Conservation (phyloP, 2,888 invertebrate genomes). For the Pollenia amentaria region DNA sequence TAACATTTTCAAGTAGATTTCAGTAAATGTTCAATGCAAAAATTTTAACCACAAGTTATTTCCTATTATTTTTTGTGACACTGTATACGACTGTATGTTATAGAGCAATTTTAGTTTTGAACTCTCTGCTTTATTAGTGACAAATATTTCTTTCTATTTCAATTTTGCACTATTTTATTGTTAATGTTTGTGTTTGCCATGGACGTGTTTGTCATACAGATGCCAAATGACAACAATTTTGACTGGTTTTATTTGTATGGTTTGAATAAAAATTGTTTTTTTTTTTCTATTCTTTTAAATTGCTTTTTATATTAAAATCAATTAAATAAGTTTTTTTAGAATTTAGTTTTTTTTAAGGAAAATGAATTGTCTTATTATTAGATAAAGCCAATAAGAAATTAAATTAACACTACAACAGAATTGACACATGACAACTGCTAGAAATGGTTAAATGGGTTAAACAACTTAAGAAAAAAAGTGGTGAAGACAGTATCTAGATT, state of each 20-base stretch:
- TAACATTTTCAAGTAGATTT: too few species aligned
- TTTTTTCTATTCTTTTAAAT: not conserved
- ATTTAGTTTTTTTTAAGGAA: slow-evolving; percentile 40
- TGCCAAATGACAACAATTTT: slow-evolving; percentile 58
- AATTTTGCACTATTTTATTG: slow-evolving; percentile 23
- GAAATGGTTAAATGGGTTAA: slow-evolving; percentile 71
- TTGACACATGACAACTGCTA: slow-evolving; percentile 43
- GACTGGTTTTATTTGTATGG: slow-evolving; percentile 57
- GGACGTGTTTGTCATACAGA: slow-evolving; percentile 58
- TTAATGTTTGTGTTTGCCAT: slow-evolving; percentile 1
- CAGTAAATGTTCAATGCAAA: too few species aligned
- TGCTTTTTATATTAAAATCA: slow-evolving; percentile 21
- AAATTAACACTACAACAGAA: slow-evolving; percentile 60
- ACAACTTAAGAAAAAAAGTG: slow-evolving; percentile 2
- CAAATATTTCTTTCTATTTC: slow-evolving; percentile 15
- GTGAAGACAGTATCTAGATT: not conserved
- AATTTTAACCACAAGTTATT: too few species aligned
- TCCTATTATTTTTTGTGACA: too few species aligned
- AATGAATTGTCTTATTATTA: slow-evolving; percentile 51
- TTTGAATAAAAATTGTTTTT: slow-evolving; percentile 21
- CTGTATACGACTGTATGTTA: not conserved
- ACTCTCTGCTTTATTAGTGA: slow-evolving; percentile 55
- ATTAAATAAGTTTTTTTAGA: slow-evolving; percentile 18
- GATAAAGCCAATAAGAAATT: slow-evolving; percentile 51
- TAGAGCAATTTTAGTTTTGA: slow-evolving; percentile 11